A percentile compares a stretch with the other conserved stretches of the same genome.
Evolutionary conservation across 2,113 vertebrate species (phyloP).

Genomic region (Zeus faber): DNA sequence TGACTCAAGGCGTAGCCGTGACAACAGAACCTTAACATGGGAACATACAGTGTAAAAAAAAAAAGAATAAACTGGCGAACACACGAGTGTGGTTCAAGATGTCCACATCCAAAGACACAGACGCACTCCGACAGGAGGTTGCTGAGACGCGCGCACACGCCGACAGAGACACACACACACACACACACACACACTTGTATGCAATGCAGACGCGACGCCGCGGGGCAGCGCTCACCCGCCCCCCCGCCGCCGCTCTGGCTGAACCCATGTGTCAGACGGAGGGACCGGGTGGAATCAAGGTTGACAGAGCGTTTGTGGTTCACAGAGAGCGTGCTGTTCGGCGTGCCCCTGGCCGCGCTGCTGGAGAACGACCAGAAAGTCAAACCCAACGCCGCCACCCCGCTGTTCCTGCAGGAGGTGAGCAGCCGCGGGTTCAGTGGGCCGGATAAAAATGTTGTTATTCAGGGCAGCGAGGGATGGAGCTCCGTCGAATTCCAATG

Average conservation of each 20-base stretch:
- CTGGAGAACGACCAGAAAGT: conserved; percentile 85
- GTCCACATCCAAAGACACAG: too few relatives aligned
- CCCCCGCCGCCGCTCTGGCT: neutral
- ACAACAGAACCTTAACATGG: too few relatives aligned
- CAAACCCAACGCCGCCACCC: conserved; percentile 73
- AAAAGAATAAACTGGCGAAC: too few relatives aligned
- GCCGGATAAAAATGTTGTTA: too few relatives aligned
- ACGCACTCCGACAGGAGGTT: too few relatives aligned
- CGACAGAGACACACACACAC: neutral
- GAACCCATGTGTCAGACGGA: neutral
- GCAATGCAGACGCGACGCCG: neutral
- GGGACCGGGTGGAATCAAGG: neutral
- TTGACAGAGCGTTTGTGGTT: neutral
- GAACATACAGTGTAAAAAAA: too few relatives aligned
- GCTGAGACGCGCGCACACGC: neutral
- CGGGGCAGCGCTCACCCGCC: neutral
- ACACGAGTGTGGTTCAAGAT: too few relatives aligned
- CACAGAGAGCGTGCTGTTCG: conserved; percentile 83
- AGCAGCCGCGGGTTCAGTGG: too few relatives aligned
- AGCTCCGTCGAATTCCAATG: too few relatives aligned
- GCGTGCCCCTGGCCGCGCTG: conserved; percentile 79
- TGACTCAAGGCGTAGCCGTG: too few relatives aligned
- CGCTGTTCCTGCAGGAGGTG: conserved; percentile 84
- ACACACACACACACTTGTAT: conserved; percentile 2
- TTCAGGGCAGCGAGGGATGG: too few relatives aligned